Conservation (phyloP, 1,140 invertebrate species). For the Habropoda laboriosa region DNA sequence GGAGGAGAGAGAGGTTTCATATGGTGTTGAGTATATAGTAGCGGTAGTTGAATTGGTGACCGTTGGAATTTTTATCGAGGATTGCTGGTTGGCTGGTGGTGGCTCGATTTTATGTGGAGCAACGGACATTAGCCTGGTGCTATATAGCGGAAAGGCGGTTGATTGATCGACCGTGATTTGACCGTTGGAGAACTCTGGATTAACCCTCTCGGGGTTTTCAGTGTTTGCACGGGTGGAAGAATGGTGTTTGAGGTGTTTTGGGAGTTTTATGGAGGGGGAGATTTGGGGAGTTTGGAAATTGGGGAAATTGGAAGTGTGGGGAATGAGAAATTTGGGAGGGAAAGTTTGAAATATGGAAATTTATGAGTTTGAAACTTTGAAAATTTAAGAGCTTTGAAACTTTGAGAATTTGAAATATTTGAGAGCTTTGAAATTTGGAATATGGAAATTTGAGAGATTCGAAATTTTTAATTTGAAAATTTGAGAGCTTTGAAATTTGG, state of each 20-base stretch:
- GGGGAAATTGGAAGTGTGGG: neutral
- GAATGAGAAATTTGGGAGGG: neutral
- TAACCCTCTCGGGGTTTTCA: neutral
- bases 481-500: neutral
- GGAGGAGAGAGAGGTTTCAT: no score
- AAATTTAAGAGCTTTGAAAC: no score
- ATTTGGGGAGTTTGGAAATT: no score
- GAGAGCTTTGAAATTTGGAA: no score
- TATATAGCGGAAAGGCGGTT: neutral
- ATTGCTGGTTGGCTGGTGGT: slow-evolving; percentile 6
- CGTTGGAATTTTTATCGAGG: slow-evolving; percentile 43
- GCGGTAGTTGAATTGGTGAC: slow-evolving; percentile 16
- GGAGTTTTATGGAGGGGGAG: no score
- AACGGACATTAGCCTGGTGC: neutral
- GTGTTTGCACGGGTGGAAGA: neutral
- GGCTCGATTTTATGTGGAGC: slow-evolving; percentile 53
- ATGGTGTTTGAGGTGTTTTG: no score
- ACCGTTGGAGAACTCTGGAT: neutral
- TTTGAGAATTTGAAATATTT: no score
- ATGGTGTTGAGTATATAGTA: neutral
- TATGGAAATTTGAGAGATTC: no score
- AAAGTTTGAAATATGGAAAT: neutral
- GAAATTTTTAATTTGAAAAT: neutral
- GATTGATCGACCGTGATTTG: neutral
- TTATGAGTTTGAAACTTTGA: no score